phyloP scores from a whole-genome alignment of 2,888 invertebrate species.

The Microctonus brassicae region DNA sequence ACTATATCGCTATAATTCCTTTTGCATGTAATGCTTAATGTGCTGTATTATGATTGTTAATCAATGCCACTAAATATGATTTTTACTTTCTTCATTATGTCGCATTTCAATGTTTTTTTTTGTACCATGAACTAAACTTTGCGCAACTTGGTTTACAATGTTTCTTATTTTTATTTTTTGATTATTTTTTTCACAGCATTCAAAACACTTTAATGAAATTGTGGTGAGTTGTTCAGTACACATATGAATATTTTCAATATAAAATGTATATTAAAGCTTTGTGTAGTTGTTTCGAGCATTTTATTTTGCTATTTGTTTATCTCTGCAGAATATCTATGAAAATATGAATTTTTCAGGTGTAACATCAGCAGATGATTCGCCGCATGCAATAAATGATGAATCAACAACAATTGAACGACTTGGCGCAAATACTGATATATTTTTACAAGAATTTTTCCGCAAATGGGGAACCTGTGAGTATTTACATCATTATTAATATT shows the following conservation, averaged over 20 bases:
- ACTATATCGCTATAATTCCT: not conserved
- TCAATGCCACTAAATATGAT: not conserved
- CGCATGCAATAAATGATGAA: slow-evolving; percentile 70
- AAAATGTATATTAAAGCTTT: slow-evolving; percentile 4
- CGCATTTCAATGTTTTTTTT: not conserved
- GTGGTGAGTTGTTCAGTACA: no score
- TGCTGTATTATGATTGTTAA: not conserved
- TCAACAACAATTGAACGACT: slow-evolving; percentile 82
- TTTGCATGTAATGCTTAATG: not conserved
- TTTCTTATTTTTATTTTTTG: not conserved
- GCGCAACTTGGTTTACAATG: not conserved
- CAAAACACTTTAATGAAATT: not conserved
- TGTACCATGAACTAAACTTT: not conserved
- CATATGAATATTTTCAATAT: not conserved
- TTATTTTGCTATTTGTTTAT: slow-evolving; percentile 34
- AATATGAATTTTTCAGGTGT: slow-evolving; percentile 56
- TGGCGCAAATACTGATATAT: slow-evolving; percentile 83
- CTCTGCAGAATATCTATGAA: not conserved
- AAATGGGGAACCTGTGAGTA: slow-evolving; percentile 78
- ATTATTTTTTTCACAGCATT: not conserved
- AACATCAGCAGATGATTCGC: slow-evolving; percentile 64
- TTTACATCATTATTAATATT: slow-evolving; percentile 29
- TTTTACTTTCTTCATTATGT: not conserved
- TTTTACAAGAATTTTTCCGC: slow-evolving; percentile 82
- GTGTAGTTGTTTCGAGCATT: not conserved